Conservation (phyloP, 1,140 invertebrate species). For the Condylostylus longicornis region DNA sequence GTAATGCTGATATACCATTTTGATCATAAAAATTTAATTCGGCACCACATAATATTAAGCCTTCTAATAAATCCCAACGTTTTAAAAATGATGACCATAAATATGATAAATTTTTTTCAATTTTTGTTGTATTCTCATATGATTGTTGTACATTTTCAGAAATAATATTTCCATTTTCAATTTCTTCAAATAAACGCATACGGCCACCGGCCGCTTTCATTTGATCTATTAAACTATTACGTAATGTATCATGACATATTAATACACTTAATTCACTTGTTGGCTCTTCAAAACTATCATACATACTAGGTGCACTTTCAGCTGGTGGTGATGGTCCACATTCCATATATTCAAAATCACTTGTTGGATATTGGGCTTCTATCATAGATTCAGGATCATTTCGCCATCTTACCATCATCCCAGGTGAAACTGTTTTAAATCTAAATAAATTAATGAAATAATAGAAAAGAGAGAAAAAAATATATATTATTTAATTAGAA, state of each 20-base stretch:
- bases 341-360: slow-evolving; percentile 53
- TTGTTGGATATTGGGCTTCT: slow-evolving; percentile 45
- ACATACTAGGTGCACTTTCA: slow-evolving; percentile 54
- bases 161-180: slow-evolving; percentile 47
- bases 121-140: slow-evolving; percentile 39
- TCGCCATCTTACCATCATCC: slow-evolving; percentile 31
- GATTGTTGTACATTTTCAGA: slow-evolving; percentile 37
- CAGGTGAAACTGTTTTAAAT: slow-evolving; percentile 32
- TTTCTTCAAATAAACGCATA: slow-evolving; percentile 49
- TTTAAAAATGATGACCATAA: slow-evolving; percentile 56
- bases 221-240: slow-evolving; percentile 51
- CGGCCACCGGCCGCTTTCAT: slow-evolving; percentile 48
- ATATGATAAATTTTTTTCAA: slow-evolving; percentile 50
- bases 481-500: too few relatives aligned
- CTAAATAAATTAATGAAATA: slow-evolving; percentile 8
- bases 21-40: slow-evolving; percentile 51
- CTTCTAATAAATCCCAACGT: slow-evolving; percentile 43
- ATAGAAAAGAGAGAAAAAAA: too few relatives aligned
- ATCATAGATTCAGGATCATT: slow-evolving; percentile 43
- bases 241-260: slow-evolving; percentile 56
- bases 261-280: slow-evolving; percentile 52
- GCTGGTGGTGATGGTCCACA: slow-evolving; percentile 55
- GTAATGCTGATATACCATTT: slow-evolving; percentile 51
- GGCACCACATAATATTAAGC: slow-evolving; percentile 45
- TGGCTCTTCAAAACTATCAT: slow-evolving; percentile 56